Base-by-base conservation (phyloP, 2,888 invertebrate species). In the Unio delphinus region DNA sequence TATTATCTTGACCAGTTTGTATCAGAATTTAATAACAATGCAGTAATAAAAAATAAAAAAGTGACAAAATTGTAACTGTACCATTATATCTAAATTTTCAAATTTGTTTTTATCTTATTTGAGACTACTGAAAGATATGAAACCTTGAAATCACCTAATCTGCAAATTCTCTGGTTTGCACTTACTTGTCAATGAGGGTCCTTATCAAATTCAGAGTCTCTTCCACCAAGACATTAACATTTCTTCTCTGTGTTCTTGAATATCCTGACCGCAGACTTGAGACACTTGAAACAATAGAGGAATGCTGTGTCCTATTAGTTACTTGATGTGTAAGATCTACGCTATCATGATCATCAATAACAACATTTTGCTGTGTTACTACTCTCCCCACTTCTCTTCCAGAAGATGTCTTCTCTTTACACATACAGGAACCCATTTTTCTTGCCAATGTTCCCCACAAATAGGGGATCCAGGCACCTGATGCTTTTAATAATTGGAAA, bases 181-280 rank as follows among this genome's bases (percentile, higher is more conserved):
- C 94, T 91, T 91, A 95, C 95, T 95, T 95, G 90, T 96, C 95
- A 70, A 96, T 95, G 72, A 96, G 92, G 6, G 94, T 94, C 70
- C 95, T 93, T 75, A 96, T 95, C 57, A 95, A 92, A 67, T 93
- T 92, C 45, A 96, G 91, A 23, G 95, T 95, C 88, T 96, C 95
- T 66, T 95, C 90, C 28, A 97, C 95, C 64, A 96, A 92, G 74
- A 92, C 92, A 95, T 95, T 65, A 81, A 83, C 71, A 65, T 81
- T 68, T 68, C 73, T 79, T 73, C 69, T 72, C 45, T 8, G 18
- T 55, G 55, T 18, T 23, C 55, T 23, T 45, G 64, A n/a, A 20
- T n/a, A 11, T n/a, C n/a, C 26, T 64, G n/a, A 55, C 4, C n/a
- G 23, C n/a, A 23, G 15, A 64, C 64, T 62, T 6, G 62, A 26